A percentile compares a stretch with the other conserved stretches of the same genome.
Conservation (phyloP, 35 echinoderm and acorn worm genomes). For the Nesometra sesokonis region DNA sequence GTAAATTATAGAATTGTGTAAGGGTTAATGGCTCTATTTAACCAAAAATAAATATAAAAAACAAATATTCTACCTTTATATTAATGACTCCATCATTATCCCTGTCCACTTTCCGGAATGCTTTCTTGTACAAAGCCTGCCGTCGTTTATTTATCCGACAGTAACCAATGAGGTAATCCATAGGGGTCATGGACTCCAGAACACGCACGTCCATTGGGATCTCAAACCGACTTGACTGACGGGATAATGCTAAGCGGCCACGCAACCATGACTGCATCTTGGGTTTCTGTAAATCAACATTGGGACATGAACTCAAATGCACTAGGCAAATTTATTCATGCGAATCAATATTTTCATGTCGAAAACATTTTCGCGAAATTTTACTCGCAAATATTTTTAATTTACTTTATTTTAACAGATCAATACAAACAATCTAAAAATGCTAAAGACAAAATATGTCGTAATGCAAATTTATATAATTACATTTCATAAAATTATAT, state of each 20-base stretch:
- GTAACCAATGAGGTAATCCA: slow-evolving; percentile 74
- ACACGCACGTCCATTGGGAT: slow-evolving; percentile 78
- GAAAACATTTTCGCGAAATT: no score
- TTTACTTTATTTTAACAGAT: no score
- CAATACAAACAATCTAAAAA: no score
- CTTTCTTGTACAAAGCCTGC: slow-evolving; percentile 66
- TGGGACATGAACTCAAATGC: no score
- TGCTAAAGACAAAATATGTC: no score
- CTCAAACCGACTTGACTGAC: slow-evolving; percentile 66
- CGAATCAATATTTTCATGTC: no score
- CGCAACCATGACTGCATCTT: slow-evolving; percentile 39
- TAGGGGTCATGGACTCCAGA: slow-evolving; percentile 70
- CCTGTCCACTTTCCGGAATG: slow-evolving; percentile 66
- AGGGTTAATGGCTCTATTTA: neutral
- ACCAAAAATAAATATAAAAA: no score
- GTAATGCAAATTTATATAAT: no score
- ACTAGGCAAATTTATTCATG: no score
- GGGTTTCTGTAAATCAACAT: slow-evolving; percentile 13
- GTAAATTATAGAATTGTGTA: no score
- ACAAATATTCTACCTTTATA: slow-evolving; percentile 61
- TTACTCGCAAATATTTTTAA: no score
- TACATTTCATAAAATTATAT: no score
- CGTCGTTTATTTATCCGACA: slow-evolving; percentile 61
- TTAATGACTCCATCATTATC: slow-evolving; percentile 74
- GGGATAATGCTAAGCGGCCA: slow-evolving; percentile 68